Conservation (phyloP, 2,888 invertebrate genomes). For the Cactoblastis cactorum region DNA sequence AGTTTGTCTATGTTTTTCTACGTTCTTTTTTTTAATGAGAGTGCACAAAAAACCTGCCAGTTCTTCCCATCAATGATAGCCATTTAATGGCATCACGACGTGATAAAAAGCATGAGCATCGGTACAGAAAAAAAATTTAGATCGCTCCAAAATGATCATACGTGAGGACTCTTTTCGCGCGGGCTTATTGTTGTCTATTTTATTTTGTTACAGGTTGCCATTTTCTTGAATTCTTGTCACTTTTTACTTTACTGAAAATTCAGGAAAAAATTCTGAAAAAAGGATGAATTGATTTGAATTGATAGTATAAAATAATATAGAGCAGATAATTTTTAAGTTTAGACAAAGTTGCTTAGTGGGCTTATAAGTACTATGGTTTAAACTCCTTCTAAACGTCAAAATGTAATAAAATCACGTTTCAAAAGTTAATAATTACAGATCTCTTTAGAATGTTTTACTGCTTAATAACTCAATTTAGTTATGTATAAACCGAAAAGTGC, state of each 20-base stretch:
- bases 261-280: not conserved
- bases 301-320: not conserved
- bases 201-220: conserved; percentile 28
- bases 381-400: too few relatives aligned
- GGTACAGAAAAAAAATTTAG: conserved; percentile 38
- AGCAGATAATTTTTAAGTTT: too few relatives aligned
- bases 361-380: too few relatives aligned
- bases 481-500: conserved; percentile 28
- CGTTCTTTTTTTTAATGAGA: conserved; percentile 31
- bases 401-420: too few relatives aligned
- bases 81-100: conserved; percentile 48
- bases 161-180: conserved; percentile 27
- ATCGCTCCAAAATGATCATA: conserved; percentile 40
- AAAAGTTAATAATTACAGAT: too few relatives aligned
- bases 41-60: conserved; percentile 33
- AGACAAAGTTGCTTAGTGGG: too few relatives aligned
- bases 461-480: conserved; percentile 23
- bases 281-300: not conserved
- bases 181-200: conserved; percentile 29
- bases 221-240: conserved; percentile 14
- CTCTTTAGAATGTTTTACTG: not conserved
- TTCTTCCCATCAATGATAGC: conserved; percentile 52
- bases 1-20: conserved; percentile 40
- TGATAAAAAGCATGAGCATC: conserved; percentile 31
- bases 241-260: not conserved